phyloP scores from a whole-genome alignment of 2,113 vertebrate genomes.

The Melanerpes formicivorus region DNA sequence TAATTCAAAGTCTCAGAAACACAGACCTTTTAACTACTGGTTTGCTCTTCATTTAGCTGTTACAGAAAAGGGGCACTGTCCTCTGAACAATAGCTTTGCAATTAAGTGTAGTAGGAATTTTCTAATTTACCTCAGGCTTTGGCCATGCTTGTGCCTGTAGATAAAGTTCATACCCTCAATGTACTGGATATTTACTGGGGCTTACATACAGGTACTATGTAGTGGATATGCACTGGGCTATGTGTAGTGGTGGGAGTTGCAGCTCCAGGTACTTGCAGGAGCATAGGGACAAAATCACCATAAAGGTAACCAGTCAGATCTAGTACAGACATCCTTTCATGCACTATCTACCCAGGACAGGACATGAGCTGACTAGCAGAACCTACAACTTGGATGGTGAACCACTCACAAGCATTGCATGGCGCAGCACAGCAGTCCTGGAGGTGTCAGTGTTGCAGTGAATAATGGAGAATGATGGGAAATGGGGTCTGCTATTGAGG shows the following conservation, averaged over 20 bases:
- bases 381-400: neutral
- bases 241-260: neutral
- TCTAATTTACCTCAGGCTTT: neutral
- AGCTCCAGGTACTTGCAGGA: neutral
- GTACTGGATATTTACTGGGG: neutral
- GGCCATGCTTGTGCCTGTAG: neutral
- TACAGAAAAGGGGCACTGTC: neutral
- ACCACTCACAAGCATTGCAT: conserved; percentile 25
- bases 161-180: neutral
- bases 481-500: conserved; percentile 50
- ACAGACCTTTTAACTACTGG: neutral
- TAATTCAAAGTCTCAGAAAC: neutral
- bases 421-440: neutral
- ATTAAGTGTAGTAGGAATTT: neutral
- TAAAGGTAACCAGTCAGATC: neutral
- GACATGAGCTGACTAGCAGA: neutral
- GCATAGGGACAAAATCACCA: neutral
- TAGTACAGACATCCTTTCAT: neutral
- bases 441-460: neutral
- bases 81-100: neutral
- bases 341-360: accelerated
- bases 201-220: neutral
- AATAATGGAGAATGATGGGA: conserved; percentile 8
- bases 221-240: neutral
- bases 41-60: neutral